A percentile compares a stretch with the other conserved stretches of the same genome.
These are phyloP conservation scores for Anoplopoma fimbria DNA, from an alignment of 2,113 vertebrate genomes.

Conservation along the genomic window DNA sequence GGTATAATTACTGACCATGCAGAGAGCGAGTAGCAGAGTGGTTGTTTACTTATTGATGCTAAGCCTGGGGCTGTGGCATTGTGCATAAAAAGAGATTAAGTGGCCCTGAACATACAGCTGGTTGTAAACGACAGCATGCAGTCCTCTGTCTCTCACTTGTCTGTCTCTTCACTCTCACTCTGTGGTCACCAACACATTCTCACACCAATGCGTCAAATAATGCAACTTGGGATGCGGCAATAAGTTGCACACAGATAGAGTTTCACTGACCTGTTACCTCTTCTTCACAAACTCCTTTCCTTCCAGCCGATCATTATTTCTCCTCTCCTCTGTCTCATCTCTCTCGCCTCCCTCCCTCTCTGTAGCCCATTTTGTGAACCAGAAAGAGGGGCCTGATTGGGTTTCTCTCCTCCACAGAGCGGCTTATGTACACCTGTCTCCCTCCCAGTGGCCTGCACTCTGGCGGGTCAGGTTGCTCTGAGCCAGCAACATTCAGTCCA, in stretches of 20 bases:
- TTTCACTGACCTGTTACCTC: slow-evolving; percentile 66
- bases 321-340: slow-evolving; percentile 24
- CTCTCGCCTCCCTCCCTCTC: slow-evolving; percentile 39
- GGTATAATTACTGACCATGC: slow-evolving; percentile 75
- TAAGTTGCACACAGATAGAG: slow-evolving; percentile 54
- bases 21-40: slow-evolving; percentile 47
- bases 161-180: slow-evolving; percentile 25
- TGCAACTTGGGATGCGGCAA: too few relatives aligned
- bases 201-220: too few relatives aligned
- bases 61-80: slow-evolving; percentile 38
- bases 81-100: slow-evolving; percentile 68
- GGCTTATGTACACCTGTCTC: slow-evolving; percentile 63
- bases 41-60: slow-evolving; percentile 80
- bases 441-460: slow-evolving; percentile 53
- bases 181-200: slow-evolving; percentile 6
- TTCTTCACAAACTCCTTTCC: slow-evolving; percentile 22
- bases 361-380: slow-evolving; percentile 55
- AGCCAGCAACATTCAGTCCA: slow-evolving; percentile 45
- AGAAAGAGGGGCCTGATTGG: slow-evolving; percentile 63
- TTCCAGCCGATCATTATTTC: slow-evolving; percentile 16
- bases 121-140: slow-evolving; percentile 27
- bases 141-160: background rate
- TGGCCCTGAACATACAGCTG: slow-evolving; percentile 46
- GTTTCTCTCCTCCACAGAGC: slow-evolving; percentile 73
- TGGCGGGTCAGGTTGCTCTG: slow-evolving; percentile 62